Evolutionary conservation across 1,140 invertebrate genomes (phyloP), one percentile per base, ranked within the genome.

Genomic region (Ceratina australensis): DNA sequence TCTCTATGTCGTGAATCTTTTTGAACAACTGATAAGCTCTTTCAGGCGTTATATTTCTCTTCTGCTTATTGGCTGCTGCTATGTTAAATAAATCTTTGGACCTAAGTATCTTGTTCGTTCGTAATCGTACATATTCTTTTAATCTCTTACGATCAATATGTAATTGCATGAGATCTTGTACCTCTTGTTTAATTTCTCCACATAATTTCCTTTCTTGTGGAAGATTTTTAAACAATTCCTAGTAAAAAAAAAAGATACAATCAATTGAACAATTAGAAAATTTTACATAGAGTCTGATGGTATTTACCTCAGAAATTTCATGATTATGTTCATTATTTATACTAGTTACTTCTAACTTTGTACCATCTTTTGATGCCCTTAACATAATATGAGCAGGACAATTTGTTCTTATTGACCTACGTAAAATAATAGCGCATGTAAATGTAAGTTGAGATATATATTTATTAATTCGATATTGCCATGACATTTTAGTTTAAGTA

Each of bases 321-420:
- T 93, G 92, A 88, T 92, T 93, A 76, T 93, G 92, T 28, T 91
- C 88, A 69, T 93, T 93, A 80, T 92, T 92, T 4, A 93, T 90
- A 79, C 90, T 91, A n/a, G 92, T 91, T 3, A 93, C 92, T 88
- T 92, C 92, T 28, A 93, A 72, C 75, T 92, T 91, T 49, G 88
- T 91, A 33, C 92, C 92, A 81, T 90, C 90, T 86, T 92, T 92
- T 4, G 91, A 92, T 16, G 92, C 92, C 64, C 92, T 85, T 52
- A 93, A 83, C 91, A 92, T 92, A 71, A 93, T 92, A 77, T 92
- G 91, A 18, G 92, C 89, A 20, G 91, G 92, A 85, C 92, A 93
- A 83, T 93, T 90, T 13, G 90, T 92, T 75, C 91, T 87, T 79
- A 92, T 92, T 5, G 91, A 90, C 69, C 91, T 92, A 57, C 47